A percentile compares a stretch with the other conserved stretches of the same genome.
phyloP scores from a whole-genome alignment of 1,140 invertebrate species.

The Drosophila leontia region DNA sequence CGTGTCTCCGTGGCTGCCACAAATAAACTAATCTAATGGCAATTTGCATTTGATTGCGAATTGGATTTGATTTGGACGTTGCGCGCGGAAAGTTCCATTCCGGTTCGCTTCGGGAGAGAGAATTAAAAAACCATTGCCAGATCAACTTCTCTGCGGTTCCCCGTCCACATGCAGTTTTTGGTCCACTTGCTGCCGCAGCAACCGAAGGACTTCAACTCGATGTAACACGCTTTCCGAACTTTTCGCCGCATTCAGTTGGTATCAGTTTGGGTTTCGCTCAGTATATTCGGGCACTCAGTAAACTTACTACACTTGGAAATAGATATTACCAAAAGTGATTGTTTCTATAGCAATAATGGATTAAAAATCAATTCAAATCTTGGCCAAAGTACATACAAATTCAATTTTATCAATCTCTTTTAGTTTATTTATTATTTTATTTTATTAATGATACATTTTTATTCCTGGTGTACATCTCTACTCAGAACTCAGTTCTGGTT shows the following conservation, averaged over 20 bases:
- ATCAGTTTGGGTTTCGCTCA: slow-evolving; percentile 14
- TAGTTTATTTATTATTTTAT: too few species aligned
- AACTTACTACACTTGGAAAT: background rate
- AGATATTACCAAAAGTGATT: background rate
- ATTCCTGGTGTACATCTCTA: background rate
- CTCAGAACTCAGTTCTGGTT: slow-evolving; percentile 10
- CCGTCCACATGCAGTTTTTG: slow-evolving; percentile 45
- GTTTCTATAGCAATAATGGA: background rate
- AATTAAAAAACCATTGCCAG: slow-evolving; percentile 44
- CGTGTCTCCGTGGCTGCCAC: slow-evolving; percentile 42
- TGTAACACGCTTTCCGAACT: slow-evolving; percentile 54
- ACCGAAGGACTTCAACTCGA: slow-evolving; percentile 55
- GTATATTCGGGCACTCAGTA: background rate
- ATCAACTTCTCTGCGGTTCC: slow-evolving; percentile 62
- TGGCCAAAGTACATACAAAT: too few species aligned
- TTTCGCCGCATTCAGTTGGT: slow-evolving; percentile 55
- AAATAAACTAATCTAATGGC: slow-evolving; percentile 83
- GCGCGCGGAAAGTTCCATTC: slow-evolving; percentile 51
- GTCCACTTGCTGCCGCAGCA: slow-evolving; percentile 38
- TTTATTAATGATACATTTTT: too few species aligned
- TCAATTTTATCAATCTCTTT: too few species aligned
- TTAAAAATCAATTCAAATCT: too few species aligned
- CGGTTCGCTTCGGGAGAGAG: slow-evolving; percentile 13
- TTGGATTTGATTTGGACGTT: slow-evolving; percentile 74
- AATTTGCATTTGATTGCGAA: slow-evolving; percentile 82